Percentiles rank a stretch among this genome's conserved stretches.
Evolutionary conservation across 1,140 invertebrate species (phyloP).

Genomic region (Tetranychus urticae): DNA sequence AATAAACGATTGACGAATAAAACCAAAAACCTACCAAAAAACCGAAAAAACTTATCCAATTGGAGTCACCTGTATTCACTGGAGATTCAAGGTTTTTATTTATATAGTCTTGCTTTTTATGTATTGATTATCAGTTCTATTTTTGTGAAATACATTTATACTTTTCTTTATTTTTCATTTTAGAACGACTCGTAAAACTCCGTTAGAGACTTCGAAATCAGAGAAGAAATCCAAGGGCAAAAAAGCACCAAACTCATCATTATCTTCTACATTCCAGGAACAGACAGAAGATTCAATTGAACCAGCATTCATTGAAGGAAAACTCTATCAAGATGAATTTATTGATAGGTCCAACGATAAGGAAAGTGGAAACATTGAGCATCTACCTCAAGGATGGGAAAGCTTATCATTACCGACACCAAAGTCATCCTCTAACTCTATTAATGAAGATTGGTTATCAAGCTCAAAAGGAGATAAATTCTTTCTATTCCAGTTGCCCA

Average conservation of each 20-base stretch:
- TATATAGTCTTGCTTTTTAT: neutral
- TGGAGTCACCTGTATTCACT: neutral
- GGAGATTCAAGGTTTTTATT: neutral
- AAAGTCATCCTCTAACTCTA: neutral
- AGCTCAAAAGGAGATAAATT: neutral
- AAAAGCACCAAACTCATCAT: neutral
- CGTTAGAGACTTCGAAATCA: neutral
- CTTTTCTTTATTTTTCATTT: neutral
- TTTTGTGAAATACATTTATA: neutral
- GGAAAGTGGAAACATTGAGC: slow-evolving; percentile 5
- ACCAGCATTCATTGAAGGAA: neutral
- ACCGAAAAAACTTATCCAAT: neutral
- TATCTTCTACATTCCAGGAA: neutral
- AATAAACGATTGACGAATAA: no score
- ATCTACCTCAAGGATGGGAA: neutral
- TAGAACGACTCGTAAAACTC: neutral
- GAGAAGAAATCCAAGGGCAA: neutral
- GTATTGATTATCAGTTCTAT: neutral
- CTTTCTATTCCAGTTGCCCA: neutral
- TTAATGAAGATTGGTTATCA: neutral
- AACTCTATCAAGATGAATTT: slow-evolving; percentile 12
- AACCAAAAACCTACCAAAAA: neutral
- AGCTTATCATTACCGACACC: neutral
- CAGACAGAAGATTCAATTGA: neutral
- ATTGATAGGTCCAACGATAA: slow-evolving; percentile 11